These are phyloP conservation scores for Panorpa germanica DNA, from an alignment of 2,888 invertebrate genomes.

Conservation along the genomic window DNA sequence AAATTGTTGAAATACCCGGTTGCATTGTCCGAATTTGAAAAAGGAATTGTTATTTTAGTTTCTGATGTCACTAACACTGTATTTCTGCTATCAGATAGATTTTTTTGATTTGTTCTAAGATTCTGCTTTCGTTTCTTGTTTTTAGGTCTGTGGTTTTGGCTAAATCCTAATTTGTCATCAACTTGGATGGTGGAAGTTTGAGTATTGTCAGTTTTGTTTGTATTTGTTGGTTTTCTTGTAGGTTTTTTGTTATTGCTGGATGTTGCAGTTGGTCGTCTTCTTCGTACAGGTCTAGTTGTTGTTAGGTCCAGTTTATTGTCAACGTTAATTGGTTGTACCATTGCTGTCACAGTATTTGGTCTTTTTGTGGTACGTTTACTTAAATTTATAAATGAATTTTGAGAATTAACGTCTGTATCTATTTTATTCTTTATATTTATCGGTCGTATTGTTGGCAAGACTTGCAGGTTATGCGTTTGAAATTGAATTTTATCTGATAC, in stretches of 20 bases:
- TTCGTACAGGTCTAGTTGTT: constrained; percentile 17
- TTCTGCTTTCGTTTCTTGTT: constrained; percentile 9
- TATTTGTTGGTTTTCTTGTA: constrained; percentile 15
- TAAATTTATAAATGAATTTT: not conserved
- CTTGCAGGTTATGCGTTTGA: too few relatives aligned
- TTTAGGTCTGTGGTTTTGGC: constrained; percentile 18
- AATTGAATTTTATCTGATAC: too few relatives aligned
- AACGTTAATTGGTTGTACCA: constrained; percentile 20
- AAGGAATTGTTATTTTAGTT: too few relatives aligned
- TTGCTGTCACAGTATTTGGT: not conserved
- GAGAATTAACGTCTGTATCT: too few relatives aligned
- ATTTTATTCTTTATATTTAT: too few relatives aligned
- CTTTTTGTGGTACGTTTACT: not conserved
- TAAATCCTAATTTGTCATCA: constrained; percentile 1
- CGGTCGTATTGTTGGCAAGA: too few relatives aligned
- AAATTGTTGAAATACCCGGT: too few relatives aligned
- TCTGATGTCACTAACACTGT: too few relatives aligned
- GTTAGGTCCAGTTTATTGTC: constrained; percentile 39
- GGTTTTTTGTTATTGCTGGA: constrained; percentile 17
- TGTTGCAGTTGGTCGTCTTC: constrained; percentile 23
- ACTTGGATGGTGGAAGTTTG: not conserved
- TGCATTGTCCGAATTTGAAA: too few relatives aligned
- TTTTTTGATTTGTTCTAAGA: too few relatives aligned
- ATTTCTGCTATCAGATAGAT: too few relatives aligned
- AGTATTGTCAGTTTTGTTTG: not conserved